Base-by-base conservation (phyloP, 2,888 invertebrate genomes). In the Tetranychus piercei region DNA sequence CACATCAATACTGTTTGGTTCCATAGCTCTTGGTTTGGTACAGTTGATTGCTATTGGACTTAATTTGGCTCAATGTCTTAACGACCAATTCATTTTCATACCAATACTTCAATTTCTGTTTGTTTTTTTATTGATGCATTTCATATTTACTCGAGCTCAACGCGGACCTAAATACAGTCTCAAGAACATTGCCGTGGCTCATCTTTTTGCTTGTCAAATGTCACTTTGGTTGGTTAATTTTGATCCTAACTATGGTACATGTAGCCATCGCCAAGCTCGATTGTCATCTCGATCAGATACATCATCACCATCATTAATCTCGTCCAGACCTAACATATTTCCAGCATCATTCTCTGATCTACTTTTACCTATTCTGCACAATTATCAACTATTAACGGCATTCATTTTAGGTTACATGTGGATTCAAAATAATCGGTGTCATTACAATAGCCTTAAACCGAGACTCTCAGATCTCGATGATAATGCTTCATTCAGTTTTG, bases 361-460 rank as follows among this genome's bases (percentile, higher is more conserved):
- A 43, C 44, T 76, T 18, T 43, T 71, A 34, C 71, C 72, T 8
- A 67, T 76, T 6, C 22, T 74, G 5, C 76, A 77, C 45, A 71
- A 77, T 44, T 77, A 69, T 72, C 75, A 77, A 72, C 34, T 77
- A n/a, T 44, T 77, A 18, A 76, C 75, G 8, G 45, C 74, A 9
- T 76, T 75, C 64, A 76, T 77, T 45, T 65, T 77, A 66, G 23
- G 77, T 18, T 72, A 72, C 43, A 76, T 77, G 23, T 77, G 77
- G 76, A 72, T 77, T 23, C 71, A 74, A 15, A 74, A 75, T 34
- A 76, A 76, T 74, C 73, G 74, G 43, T 71, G 73, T 2, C 71
- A 73, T 7, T 72, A 73, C 11, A 73, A 71, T 23, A 72, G 44
- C 20, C 72, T 74, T 23, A 65, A 74, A 22, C 73, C 75, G n/a